A percentile compares a stretch with the other conserved stretches of the same genome.
phyloP scores from a whole-genome alignment of 2,113 vertebrate genomes.

The Oncorhynchus kisutch region DNA sequence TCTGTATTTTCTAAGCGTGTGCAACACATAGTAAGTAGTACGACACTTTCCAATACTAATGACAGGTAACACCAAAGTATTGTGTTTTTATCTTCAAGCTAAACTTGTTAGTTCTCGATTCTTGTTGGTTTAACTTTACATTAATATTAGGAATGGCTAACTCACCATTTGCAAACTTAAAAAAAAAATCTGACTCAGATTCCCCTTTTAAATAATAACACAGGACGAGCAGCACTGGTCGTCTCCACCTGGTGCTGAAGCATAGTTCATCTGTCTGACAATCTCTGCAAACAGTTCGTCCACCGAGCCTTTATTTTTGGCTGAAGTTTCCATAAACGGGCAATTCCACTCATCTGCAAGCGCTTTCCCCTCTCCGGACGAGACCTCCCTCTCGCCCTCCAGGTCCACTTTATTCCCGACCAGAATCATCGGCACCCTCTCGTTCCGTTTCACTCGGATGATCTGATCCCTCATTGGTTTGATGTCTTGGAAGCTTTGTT shows the following conservation, averaged over 20 bases:
- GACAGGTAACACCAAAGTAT: too few species aligned
- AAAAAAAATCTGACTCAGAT: conserved; percentile 48
- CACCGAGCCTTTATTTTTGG: conserved; percentile 97
- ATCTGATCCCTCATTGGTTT: conserved; percentile 98
- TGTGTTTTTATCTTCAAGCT: too few species aligned
- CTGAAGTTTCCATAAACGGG: conserved; percentile 98
- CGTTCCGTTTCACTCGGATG: conserved; percentile 95
- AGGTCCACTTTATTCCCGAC: conserved; percentile 99
- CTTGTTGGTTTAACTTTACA: conserved; percentile 10
- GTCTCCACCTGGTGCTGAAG: conserved; percentile 89
- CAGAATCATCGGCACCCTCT: conserved; percentile 96
- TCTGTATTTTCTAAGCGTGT: conserved; percentile 23
- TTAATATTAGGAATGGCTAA: neutral
- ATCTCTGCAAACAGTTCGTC: conserved; percentile 99
- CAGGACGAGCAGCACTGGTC: conserved; percentile 95
- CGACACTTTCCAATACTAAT: conserved; percentile 23
- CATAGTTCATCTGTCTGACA: conserved; percentile 98
- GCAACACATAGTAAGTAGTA: conserved; percentile 34
- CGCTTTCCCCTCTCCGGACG: conserved; percentile 91
- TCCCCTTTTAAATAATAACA: conserved; percentile 85
- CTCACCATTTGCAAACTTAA: conserved; percentile 68
- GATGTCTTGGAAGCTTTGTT: conserved; percentile 98
- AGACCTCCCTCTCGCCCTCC: conserved; percentile 94
- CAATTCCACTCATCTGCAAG: conserved; percentile 98
- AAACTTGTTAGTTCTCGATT: neutral